A percentile compares a stretch with the other conserved stretches of the same genome.
These are phyloP conservation scores for Trichogramma evanescens DNA, from an alignment of 2,888 invertebrate species.

Conservation along the genomic window DNA sequence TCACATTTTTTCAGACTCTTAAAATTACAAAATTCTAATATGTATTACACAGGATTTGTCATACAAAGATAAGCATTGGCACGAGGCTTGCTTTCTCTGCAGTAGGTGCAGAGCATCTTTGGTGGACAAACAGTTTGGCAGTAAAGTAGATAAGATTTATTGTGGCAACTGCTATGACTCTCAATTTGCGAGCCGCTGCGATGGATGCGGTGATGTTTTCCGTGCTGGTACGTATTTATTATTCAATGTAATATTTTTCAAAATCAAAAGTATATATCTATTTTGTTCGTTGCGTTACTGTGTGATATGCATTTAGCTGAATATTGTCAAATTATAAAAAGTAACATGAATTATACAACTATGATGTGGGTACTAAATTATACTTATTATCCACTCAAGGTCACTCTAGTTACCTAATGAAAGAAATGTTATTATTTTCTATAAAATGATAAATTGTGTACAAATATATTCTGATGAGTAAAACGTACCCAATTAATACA, in stretches of 20 bases:
- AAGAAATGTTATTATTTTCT: too few relatives aligned
- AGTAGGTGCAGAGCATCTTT: conserved; percentile 94
- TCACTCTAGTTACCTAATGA: neutral
- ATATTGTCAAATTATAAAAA: neutral
- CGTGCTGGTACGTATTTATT: conserved; percentile 78
- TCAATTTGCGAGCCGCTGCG: conserved; percentile 97
- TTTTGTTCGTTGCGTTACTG: too few relatives aligned
- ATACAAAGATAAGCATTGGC: conserved; percentile 99
- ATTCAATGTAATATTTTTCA: neutral
- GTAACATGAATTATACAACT: neutral
- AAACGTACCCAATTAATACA: too few relatives aligned
- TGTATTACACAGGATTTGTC: conserved; percentile 80
- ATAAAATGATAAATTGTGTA: too few relatives aligned
- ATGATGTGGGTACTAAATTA: neutral
- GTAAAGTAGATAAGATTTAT: conserved; percentile 97
- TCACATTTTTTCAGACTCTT: too few relatives aligned
- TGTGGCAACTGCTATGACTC: conserved; percentile 99
- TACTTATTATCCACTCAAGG: neutral
- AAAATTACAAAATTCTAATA: too few relatives aligned
- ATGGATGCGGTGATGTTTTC: conserved; percentile 98
- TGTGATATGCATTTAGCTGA: neutral
- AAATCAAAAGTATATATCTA: neutral
- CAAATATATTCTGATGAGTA: too few relatives aligned
- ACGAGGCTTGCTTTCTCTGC: conserved; percentile 99
- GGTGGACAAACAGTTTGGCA: conserved; percentile 99